A percentile compares a stretch with the other conserved stretches of the same genome.
Conservation (phyloP, 1,140 invertebrate genomes). For the Araneus ventricosus region DNA sequence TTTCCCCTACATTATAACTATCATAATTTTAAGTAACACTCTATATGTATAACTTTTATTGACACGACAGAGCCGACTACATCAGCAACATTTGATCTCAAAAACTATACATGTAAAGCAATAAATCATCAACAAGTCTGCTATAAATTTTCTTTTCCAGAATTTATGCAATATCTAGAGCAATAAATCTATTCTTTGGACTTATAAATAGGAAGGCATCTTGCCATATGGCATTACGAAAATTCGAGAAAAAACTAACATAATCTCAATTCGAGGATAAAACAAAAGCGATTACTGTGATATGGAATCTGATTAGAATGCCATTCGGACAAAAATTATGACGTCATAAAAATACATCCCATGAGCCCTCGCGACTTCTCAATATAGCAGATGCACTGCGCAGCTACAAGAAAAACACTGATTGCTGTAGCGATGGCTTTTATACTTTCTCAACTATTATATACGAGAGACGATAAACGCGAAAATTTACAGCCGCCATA, state of each 20-base stretch:
- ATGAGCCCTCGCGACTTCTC: not conserved
- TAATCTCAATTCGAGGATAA: not conserved
- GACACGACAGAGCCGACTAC: too few relatives aligned
- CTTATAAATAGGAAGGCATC: not conserved
- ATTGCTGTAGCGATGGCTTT: not conserved
- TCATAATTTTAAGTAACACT: too few relatives aligned
- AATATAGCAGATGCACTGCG: not conserved
- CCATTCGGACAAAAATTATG: not conserved
- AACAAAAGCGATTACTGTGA: not conserved
- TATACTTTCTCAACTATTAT: not conserved
- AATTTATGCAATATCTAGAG: too few relatives aligned
- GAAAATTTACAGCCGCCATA: not conserved
- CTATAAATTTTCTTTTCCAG: too few relatives aligned
- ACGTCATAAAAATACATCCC: not conserved
- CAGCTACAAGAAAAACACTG: not conserved
- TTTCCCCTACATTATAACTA: too few relatives aligned
- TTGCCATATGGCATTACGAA: not conserved
- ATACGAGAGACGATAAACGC: not conserved
- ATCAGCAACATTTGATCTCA: too few relatives aligned
- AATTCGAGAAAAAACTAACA: not conserved
- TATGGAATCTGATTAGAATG: not conserved
- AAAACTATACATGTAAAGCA: too few relatives aligned
- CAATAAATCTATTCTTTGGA: too few relatives aligned
- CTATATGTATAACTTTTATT: too few relatives aligned
- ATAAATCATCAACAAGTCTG: too few relatives aligned